These are phyloP conservation scores for Linhomoeus sp. DNA, from an alignment of 2,888 invertebrate genomes.

Conservation along the genomic window DNA sequence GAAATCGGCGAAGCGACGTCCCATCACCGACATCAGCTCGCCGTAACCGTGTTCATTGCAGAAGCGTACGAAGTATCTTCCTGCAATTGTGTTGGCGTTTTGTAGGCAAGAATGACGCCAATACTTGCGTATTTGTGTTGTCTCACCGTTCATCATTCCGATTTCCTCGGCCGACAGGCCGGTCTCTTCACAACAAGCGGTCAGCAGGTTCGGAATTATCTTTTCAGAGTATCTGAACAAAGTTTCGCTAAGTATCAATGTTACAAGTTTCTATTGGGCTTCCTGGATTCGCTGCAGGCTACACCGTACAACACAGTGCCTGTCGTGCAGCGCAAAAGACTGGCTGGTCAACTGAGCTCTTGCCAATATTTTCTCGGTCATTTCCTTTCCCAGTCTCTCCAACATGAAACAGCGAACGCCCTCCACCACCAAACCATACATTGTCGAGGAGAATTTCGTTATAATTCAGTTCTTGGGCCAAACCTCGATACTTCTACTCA, in stretches of 20 bases:
- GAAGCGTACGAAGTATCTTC: slow-evolving; percentile 17
- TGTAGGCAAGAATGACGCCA: neutral
- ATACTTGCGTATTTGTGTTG: neutral
- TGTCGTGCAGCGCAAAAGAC: neutral
- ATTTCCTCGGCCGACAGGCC: slow-evolving; percentile 12
- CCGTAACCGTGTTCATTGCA: slow-evolving; percentile 14
- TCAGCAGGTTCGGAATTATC: slow-evolving; percentile 14
- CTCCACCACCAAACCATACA: slow-evolving; percentile 19
- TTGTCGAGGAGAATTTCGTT: neutral
- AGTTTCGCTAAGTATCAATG: neutral
- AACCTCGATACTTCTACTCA: no score
- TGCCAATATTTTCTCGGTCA: slow-evolving; percentile 9
- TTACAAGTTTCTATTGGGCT: neutral
- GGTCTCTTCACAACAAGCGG: slow-evolving; percentile 2
- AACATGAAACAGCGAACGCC: slow-evolving; percentile 14
- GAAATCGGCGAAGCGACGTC: slow-evolving; percentile 16
- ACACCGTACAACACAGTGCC: no score
- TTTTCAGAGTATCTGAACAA: slow-evolving; percentile 12
- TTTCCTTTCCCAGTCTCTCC: slow-evolving; percentile 13
- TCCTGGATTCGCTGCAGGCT: neutral
- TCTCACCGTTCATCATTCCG: slow-evolving; percentile 9
- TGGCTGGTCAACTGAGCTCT: neutral
- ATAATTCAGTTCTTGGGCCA: no score
- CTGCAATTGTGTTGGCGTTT: slow-evolving; percentile 4
- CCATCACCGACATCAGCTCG: slow-evolving; percentile 16